Evolutionary conservation across 2,888 invertebrate species (phyloP).

Genomic region (Tribolium freemani): DNA sequence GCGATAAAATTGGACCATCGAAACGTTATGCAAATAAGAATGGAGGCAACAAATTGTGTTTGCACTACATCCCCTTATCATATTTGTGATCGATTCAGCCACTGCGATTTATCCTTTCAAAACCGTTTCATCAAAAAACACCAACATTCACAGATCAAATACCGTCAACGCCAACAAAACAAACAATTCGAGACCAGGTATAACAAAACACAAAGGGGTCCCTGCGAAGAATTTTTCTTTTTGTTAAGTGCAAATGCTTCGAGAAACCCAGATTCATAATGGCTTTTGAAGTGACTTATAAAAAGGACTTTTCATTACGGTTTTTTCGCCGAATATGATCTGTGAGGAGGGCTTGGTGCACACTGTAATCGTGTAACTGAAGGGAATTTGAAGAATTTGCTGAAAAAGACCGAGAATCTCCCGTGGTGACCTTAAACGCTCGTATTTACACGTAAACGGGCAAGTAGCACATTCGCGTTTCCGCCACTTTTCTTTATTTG

Average conservation of each 20-base stretch:
- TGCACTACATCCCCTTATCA: neutral
- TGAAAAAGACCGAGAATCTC: neutral
- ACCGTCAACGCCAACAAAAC: neutral
- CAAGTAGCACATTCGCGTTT: neutral
- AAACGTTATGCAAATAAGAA: slow-evolving; percentile 8
- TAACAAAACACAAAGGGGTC: neutral
- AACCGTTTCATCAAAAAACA: neutral
- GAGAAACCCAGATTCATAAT: slow-evolving; percentile 5
- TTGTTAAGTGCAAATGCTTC: slow-evolving; percentile 1
- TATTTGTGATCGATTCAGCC: slow-evolving; percentile 14
- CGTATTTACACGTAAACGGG: neutral
- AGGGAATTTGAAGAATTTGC: slow-evolving; percentile 9
- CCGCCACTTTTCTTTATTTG: neutral
- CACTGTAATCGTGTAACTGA: neutral
- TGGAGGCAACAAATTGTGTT: slow-evolving; percentile 11
- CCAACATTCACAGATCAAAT: neutral
- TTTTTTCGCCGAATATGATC: neutral
- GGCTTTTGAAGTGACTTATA: neutral
- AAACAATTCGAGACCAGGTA: slow-evolving; percentile 10
- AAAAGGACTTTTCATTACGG: neutral
- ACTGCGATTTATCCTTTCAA: neutral
- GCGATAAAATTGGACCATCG: neutral
- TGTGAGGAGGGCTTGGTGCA: no score
- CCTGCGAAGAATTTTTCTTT: slow-evolving; percentile 10
- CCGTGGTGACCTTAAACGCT: neutral